A percentile compares a stretch with the other conserved stretches of the same genome.
These are phyloP conservation scores for Drosophila hamatofila DNA, from an alignment of 2,888 invertebrate genomes.

Conservation along the genomic window DNA sequence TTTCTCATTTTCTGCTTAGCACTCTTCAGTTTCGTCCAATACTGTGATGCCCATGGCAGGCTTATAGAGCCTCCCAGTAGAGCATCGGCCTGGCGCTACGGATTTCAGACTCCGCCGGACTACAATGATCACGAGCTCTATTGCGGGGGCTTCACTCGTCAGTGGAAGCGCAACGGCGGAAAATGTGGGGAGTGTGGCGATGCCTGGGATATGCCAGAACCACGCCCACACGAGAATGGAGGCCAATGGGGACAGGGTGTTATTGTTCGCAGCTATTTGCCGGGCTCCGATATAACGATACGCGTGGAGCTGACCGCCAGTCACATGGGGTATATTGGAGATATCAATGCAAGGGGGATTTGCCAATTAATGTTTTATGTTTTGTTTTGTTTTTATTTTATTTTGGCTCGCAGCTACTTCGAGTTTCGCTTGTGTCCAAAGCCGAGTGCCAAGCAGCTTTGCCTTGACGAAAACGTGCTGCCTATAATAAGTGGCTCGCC, in stretches of 20 bases:
- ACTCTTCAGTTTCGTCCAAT: constrained; percentile 25
- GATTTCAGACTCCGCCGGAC: constrained; percentile 94
- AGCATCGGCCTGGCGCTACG: constrained; percentile 95
- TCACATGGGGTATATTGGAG: constrained; percentile 88
- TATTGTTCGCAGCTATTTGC: constrained; percentile 91
- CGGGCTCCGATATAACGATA: constrained; percentile 89
- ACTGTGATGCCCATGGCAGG: constrained; percentile 83
- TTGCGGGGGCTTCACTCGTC: constrained; percentile 94
- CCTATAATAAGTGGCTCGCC: constrained; percentile 85
- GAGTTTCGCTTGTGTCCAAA: constrained; percentile 93
- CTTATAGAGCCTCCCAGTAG: constrained; percentile 93
- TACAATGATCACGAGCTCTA: constrained; percentile 95
- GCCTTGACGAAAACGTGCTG: constrained; percentile 91
- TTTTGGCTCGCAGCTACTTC: constrained; percentile 87
- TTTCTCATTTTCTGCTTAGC: constrained; percentile 21
- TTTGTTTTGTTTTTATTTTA: not conserved
- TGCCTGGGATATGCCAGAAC: constrained; percentile 90
- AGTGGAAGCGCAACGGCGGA: constrained; percentile 92
- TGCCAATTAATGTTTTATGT: not conserved
- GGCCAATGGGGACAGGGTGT: constrained; percentile 93
- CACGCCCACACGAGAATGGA: constrained; percentile 93
- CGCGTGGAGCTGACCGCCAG: constrained; percentile 94
- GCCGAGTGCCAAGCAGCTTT: constrained; percentile 90
- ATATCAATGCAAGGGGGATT: not conserved
- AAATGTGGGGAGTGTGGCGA: constrained; percentile 96